phyloP scores from a whole-genome alignment of 2,888 invertebrate genomes.

The Drosophila gaucha region DNA sequence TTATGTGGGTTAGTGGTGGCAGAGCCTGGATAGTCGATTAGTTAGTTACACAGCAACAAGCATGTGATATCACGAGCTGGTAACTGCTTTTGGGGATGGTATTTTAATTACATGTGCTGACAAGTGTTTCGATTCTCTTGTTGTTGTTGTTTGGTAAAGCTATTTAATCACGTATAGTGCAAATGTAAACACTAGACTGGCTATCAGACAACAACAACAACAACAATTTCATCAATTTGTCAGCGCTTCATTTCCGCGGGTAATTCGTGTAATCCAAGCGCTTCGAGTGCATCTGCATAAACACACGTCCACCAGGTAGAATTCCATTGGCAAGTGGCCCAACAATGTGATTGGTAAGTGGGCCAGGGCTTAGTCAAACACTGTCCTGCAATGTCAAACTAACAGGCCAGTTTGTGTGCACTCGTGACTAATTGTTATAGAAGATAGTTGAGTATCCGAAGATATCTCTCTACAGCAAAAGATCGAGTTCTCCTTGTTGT shows the following conservation, averaged over 20 bases:
- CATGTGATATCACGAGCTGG: constrained; percentile 6
- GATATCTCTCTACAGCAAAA: neutral
- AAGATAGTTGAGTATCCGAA: too few species aligned
- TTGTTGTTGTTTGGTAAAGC: constrained; percentile 3
- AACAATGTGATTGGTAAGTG: constrained; percentile 6
- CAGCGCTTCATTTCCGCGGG: constrained; percentile 3
- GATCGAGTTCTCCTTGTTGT: neutral
- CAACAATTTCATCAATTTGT: constrained; percentile 4
- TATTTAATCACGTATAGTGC: constrained; percentile 24
- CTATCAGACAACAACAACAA: constrained; percentile 23
- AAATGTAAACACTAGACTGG: constrained; percentile 24
- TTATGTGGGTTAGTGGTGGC: constrained; percentile 1
- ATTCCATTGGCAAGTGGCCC: constrained; percentile 46
- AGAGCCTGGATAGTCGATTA: neutral
- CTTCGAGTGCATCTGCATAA: constrained; percentile 47
- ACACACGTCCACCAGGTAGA: constrained; percentile 28
- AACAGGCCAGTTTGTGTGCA: too few species aligned
- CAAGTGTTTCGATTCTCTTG: constrained; percentile 39
- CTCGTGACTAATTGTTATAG: too few species aligned
- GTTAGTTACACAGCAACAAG: constrained; percentile 1
- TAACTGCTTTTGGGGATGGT: constrained; percentile 41
- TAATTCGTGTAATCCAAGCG: constrained; percentile 9
- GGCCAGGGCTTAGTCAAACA: neutral
- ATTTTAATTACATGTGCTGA: constrained; percentile 64
- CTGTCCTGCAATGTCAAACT: constrained; percentile 11